Percentiles rank a stretch among this genome's conserved stretches.
These are phyloP conservation scores for Apamea monoglypha DNA, from an alignment of 2,888 invertebrate genomes.

Conservation along the genomic window DNA sequence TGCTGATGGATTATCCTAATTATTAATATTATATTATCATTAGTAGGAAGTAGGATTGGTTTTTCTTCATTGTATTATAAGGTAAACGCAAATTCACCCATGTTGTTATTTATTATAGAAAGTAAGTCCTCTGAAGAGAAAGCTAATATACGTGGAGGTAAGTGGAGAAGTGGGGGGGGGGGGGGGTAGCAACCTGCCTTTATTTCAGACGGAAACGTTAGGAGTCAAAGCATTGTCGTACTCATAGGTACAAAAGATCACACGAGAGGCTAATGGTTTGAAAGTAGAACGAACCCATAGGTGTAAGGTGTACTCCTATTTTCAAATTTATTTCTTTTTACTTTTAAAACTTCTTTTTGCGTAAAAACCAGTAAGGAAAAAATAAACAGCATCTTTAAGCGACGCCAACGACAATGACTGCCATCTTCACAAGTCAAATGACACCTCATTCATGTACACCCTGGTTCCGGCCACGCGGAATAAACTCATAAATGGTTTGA, in stretches of 20 bases:
- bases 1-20: too few relatives aligned
- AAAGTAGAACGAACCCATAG: background rate
- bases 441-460: background rate
- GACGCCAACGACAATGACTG: background rate
- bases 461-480: background rate
- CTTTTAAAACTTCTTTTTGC: too few relatives aligned
- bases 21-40: too few relatives aligned
- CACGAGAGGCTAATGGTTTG: background rate
- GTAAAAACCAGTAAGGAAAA: too few relatives aligned
- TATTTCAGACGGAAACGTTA: constrained; percentile 1
- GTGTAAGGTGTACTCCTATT: too few relatives aligned
- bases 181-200: constrained; percentile 9
- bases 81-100: background rate
- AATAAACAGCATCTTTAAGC: background rate
- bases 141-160: background rate
- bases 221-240: constrained; percentile 16
- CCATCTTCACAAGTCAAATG: constrained; percentile 25
- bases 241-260: constrained; percentile 5
- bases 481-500: constrained; percentile 11
- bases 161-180: background rate
- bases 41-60: too few relatives aligned
- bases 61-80: background rate
- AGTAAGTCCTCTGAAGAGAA: constrained; percentile 9
- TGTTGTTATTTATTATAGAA: background rate
- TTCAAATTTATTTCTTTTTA: too few relatives aligned